Percentiles rank a stretch among this genome's conserved stretches.
Conservation (phyloP, 2,888 invertebrate genomes). For the Perizoma affinitatum region DNA sequence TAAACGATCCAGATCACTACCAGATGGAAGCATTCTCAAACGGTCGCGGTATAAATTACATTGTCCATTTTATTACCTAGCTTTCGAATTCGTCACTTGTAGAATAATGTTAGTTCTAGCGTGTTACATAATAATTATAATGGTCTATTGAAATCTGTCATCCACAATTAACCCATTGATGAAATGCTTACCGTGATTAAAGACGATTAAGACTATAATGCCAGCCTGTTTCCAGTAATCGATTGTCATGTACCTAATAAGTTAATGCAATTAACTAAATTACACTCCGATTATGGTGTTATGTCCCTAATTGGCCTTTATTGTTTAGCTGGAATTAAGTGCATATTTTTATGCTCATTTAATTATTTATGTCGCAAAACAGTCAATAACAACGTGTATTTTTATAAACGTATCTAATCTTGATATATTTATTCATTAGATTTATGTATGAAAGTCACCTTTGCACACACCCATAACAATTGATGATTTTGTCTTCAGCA, state of each 20-base stretch:
- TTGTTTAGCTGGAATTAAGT: slow-evolving; percentile 44
- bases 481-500: background rate
- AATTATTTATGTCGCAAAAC: slow-evolving; percentile 26
- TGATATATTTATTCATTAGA: slow-evolving; percentile 14
- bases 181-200: slow-evolving; percentile 48
- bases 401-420: too few species aligned
- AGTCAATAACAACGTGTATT: background rate
- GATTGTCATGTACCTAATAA: slow-evolving; percentile 65
- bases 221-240: slow-evolving; percentile 70
- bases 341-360: slow-evolving; percentile 37
- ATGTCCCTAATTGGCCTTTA: slow-evolving; percentile 65
- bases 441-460: slow-evolving; percentile 28
- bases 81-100: too few species aligned
- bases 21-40: too few species aligned
- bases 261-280: slow-evolving; percentile 76
- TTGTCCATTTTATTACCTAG: too few species aligned
- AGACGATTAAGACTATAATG: slow-evolving; percentile 61
- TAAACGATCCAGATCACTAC: too few species aligned
- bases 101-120: background rate
- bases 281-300: slow-evolving; percentile 69
- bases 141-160: slow-evolving; percentile 15
- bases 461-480: slow-evolving; percentile 30
- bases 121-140: slow-evolving; percentile 6
- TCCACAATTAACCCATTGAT: slow-evolving; percentile 11
- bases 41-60: too few species aligned